phyloP scores from a whole-genome alignment of 2,888 invertebrate genomes.

The Eristalis pertinax region DNA sequence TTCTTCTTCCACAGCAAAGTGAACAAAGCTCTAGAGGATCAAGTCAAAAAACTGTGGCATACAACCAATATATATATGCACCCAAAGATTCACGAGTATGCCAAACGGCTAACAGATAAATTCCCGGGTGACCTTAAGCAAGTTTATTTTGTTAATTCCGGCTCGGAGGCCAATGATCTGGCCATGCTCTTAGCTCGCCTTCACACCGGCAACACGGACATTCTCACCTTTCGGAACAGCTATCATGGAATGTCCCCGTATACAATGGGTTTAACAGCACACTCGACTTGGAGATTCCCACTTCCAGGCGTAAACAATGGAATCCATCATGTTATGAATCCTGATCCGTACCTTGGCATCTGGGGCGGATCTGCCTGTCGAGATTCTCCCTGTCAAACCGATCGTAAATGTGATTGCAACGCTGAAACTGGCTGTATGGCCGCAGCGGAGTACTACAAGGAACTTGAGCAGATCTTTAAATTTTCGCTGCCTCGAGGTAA shows the following conservation, averaged over 20 bases:
- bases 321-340: conserved; percentile 93
- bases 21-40: conserved; percentile 88
- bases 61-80: conserved; percentile 96
- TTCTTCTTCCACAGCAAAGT: conserved; percentile 86
- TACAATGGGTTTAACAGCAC: conserved; percentile 91
- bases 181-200: conserved; percentile 93
- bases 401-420: conserved; percentile 86
- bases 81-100: conserved; percentile 94
- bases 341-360: conserved; percentile 94
- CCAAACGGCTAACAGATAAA: conserved; percentile 89
- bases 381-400: conserved; percentile 91
- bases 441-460: conserved; percentile 90
- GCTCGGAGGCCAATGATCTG: conserved; percentile 98
- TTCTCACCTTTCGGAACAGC: conserved; percentile 92
- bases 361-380: conserved; percentile 95
- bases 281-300: conserved; percentile 90
- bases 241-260: conserved; percentile 96
- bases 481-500: conserved; percentile 89
- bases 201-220: conserved; percentile 92
- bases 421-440: conserved; percentile 85
- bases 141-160: conserved; percentile 97
- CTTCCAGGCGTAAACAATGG: conserved; percentile 87
- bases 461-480: conserved; percentile 86
- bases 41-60: conserved; percentile 93
- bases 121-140: conserved; percentile 94